These are phyloP conservation scores for Xyliphius kryptos DNA, from an alignment of 2,113 vertebrate genomes.

Conservation along the genomic window DNA sequence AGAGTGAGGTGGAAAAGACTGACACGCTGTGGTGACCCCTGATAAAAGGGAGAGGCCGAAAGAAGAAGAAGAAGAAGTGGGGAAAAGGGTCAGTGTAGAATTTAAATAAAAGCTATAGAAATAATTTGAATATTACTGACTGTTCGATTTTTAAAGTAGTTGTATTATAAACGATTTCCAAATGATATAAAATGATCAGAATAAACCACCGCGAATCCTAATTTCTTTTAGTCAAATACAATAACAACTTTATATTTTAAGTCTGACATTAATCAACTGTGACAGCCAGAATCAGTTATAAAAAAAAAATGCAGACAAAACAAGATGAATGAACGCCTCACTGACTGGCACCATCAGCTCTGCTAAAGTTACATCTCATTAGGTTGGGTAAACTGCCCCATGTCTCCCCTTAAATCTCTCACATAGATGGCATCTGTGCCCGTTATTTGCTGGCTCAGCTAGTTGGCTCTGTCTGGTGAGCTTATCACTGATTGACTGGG, in stretches of 20 bases:
- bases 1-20: too few relatives aligned
- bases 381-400: not conserved
- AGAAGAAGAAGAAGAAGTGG: too few relatives aligned
- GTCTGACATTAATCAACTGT: not conserved
- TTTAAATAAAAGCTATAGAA: too few relatives aligned
- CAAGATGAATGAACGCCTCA: not conserved
- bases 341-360: too few relatives aligned
- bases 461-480: not conserved
- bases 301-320: not conserved
- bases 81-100: too few relatives aligned
- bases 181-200: not conserved
- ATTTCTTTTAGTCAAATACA: not conserved
- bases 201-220: not conserved
- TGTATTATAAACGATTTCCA: not conserved
- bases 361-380: conserved; percentile 1
- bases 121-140: too few relatives aligned
- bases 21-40: too few relatives aligned
- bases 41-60: too few relatives aligned
- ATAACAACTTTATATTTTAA: not conserved
- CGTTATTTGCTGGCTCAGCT: not conserved
- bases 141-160: not conserved
- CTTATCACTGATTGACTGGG: conserved; percentile 12
- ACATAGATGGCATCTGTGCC: not conserved
- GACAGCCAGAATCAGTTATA: conserved; percentile 15
- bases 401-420: not conserved